A percentile compares a stretch with the other conserved stretches of the same genome.
Evolutionary conservation across 23 tunicate genomes (phyloP).

Genomic region (Halocynthia aurantium): DNA sequence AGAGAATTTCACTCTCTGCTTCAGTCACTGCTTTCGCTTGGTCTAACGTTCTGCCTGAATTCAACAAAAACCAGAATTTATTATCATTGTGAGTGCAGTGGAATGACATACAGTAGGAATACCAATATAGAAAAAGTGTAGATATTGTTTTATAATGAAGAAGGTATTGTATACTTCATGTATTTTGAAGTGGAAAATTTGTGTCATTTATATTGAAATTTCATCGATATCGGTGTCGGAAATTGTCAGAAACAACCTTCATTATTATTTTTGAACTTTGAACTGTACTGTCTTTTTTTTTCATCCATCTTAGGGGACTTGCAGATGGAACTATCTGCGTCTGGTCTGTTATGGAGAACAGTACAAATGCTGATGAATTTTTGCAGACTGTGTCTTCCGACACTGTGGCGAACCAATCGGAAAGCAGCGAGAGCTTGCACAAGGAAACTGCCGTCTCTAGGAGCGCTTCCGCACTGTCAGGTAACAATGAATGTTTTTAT

Average conservation of each 20-base stretch:
- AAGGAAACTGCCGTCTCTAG: background rate
- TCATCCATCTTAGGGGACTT: constrained; percentile 29
- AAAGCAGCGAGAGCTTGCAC: background rate
- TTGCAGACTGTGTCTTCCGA: constrained; percentile 10
- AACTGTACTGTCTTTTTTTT: background rate
- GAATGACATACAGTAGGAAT: too few relatives aligned
- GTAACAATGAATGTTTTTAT: background rate
- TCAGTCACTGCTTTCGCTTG: constrained; percentile 5
- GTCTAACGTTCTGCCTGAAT: background rate
- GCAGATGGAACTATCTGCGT: constrained; percentile 52
- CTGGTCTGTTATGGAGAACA: constrained; percentile 26
- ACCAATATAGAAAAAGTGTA: too few relatives aligned
- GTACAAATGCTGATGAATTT: background rate
- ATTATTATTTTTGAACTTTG: too few relatives aligned
- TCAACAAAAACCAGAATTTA: constrained; percentile 7
- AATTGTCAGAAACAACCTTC: too few relatives aligned
- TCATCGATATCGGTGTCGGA: too few relatives aligned
- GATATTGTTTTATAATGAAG: too few relatives aligned
- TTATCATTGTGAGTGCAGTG: constrained; percentile 2
- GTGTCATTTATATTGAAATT: too few relatives aligned
- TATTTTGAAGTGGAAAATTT: too few relatives aligned
- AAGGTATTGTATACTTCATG: too few relatives aligned
- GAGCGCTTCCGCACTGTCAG: constrained; percentile 4
- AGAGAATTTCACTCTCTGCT: constrained; percentile 4
- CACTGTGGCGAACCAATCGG: constrained; percentile 11